Conservation (phyloP, 2,113 vertebrate genomes). For the Myiozetetes cayanensis region DNA sequence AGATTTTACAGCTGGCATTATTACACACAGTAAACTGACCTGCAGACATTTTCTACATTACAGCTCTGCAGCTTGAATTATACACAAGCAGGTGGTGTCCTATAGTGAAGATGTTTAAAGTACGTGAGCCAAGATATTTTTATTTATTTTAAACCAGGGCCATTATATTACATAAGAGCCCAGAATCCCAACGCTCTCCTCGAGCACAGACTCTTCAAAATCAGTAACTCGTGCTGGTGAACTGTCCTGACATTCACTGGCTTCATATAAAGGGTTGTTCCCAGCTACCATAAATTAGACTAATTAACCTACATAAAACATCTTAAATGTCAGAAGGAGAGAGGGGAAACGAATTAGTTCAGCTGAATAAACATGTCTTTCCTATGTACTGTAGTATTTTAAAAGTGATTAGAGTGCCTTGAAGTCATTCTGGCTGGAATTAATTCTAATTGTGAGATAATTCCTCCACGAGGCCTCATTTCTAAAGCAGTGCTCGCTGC, state of each 20-base stretch:
- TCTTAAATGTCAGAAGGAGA: background rate
- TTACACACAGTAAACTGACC: background rate
- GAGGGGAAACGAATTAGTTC: background rate
- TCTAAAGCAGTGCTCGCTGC: background rate
- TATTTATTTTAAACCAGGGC: background rate
- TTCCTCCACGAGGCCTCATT: background rate
- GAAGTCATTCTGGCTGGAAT: background rate
- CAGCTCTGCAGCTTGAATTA: background rate
- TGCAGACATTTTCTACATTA: background rate
- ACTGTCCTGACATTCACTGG: background rate
- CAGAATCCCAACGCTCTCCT: background rate
- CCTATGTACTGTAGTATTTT: background rate
- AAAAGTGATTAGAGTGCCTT: background rate
- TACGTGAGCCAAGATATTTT: background rate
- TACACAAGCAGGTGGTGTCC: conserved; percentile 11
- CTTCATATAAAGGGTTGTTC: background rate
- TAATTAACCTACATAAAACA: background rate
- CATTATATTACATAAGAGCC: background rate
- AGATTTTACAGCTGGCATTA: conserved; percentile 12
- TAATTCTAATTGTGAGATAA: background rate
- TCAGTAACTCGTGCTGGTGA: background rate
- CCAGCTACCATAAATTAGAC: background rate
- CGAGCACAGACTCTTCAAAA: background rate
- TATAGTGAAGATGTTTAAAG: conserved; percentile 34
- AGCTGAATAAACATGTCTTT: background rate